Percentiles rank a stretch among this genome's conserved stretches.
Conservation (phyloP, 2,888 invertebrate genomes). For the Nephrotoma guestfalica region DNA sequence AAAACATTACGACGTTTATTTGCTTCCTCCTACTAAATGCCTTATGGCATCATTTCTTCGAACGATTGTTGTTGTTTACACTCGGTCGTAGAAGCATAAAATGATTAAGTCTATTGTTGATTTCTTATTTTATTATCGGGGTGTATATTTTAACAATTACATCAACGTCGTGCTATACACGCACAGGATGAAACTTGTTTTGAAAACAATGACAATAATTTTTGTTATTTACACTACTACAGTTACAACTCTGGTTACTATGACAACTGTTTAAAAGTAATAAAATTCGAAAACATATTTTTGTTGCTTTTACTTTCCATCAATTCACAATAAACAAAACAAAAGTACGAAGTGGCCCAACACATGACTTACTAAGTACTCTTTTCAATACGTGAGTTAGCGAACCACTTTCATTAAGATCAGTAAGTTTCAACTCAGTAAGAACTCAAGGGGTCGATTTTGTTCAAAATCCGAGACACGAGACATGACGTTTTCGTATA, state of each 20-base stretch:
- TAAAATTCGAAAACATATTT: too few relatives aligned
- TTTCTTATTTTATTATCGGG: neutral
- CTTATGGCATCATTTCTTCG: neutral
- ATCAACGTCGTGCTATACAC: neutral
- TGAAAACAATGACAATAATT: neutral
- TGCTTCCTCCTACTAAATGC: neutral
- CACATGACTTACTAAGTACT: too few relatives aligned
- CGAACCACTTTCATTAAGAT: too few relatives aligned
- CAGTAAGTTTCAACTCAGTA: too few relatives aligned
- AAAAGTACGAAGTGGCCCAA: too few relatives aligned
- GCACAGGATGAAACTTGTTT: neutral
- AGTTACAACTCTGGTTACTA: too few relatives aligned
- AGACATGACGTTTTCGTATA: too few relatives aligned
- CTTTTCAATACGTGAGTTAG: too few relatives aligned
- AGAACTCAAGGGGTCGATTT: too few relatives aligned
- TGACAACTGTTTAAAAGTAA: too few relatives aligned
- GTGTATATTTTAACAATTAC: neutral
- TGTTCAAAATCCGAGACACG: too few relatives aligned
- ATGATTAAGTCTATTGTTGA: neutral
- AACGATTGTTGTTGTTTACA: neutral
- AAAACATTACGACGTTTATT: neutral
- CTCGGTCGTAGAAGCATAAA: neutral
- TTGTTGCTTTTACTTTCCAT: neutral
- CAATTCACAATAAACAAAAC: neutral
- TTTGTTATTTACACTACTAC: too few relatives aligned